Evolutionary conservation across 1,140 invertebrate genomes (phyloP).

Genomic region (Matsumurasca onukii): DNA sequence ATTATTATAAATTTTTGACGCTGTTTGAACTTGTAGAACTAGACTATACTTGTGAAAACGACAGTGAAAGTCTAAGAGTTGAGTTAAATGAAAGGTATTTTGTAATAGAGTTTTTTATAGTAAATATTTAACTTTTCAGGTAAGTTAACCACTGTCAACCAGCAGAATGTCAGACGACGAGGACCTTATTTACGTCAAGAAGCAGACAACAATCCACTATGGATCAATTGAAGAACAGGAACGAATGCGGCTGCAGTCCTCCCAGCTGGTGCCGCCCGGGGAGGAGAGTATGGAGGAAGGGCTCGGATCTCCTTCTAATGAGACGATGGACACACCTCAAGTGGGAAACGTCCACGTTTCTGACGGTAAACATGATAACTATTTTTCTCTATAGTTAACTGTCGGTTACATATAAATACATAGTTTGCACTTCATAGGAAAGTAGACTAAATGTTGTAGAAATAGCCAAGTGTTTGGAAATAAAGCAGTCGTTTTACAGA

Average conservation of each 20-base stretch:
- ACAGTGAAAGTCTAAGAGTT: too few species aligned
- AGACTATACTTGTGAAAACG: too few species aligned
- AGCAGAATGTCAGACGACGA: slow-evolving; percentile 85
- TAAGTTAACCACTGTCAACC: too few species aligned
- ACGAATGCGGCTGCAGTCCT: slow-evolving; percentile 39
- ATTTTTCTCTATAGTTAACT: slow-evolving; percentile 13
- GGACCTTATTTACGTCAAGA: slow-evolving; percentile 71
- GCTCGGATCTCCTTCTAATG: slow-evolving; percentile 47
- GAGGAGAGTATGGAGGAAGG: slow-evolving; percentile 51
- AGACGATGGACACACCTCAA: slow-evolving; percentile 2
- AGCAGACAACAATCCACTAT: slow-evolving; percentile 79
- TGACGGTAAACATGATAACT: slow-evolving; percentile 56
- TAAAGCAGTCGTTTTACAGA: too few species aligned
- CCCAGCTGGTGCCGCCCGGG: slow-evolving; percentile 20
- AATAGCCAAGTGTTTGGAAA: too few species aligned
- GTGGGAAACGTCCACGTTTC: slow-evolving; percentile 68
- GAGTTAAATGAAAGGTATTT: too few species aligned
- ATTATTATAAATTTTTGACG: too few species aligned
- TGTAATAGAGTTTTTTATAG: too few species aligned
- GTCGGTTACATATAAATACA: background rate
- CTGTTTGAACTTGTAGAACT: too few species aligned
- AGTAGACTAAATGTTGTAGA: too few species aligned
- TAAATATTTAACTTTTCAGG: too few species aligned
- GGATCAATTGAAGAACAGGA: slow-evolving; percentile 85
- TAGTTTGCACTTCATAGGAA: too few species aligned